Evolutionary conservation across 2,113 vertebrate species (phyloP).

Genomic region (Megaceryle torquata): DNA sequence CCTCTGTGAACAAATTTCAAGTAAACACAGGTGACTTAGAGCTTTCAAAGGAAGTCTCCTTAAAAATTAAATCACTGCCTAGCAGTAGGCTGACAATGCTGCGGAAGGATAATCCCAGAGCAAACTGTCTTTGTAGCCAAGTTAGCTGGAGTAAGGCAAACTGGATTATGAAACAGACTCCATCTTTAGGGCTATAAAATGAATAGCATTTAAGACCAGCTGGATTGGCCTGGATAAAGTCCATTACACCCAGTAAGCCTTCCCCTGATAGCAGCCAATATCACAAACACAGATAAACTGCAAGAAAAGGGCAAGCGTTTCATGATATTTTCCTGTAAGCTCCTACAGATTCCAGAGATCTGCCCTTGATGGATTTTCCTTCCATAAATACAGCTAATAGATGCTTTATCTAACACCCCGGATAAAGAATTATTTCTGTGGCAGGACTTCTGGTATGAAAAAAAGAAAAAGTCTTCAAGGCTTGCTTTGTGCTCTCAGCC

Average conservation of each 20-base stretch:
- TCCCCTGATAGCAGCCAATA: background rate
- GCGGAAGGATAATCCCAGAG: background rate
- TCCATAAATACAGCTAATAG: background rate
- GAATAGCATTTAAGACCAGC: background rate
- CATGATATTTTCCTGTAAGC: background rate
- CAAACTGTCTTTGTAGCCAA: background rate
- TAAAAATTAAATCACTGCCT: background rate
- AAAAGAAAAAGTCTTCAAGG: background rate
- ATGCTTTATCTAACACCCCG: background rate
- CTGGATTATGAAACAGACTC: background rate
- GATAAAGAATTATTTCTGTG: background rate
- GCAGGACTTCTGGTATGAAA: background rate
- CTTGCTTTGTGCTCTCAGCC: background rate
- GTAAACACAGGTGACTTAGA: fast-evolving
- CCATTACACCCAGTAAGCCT: background rate
- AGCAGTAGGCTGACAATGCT: background rate
- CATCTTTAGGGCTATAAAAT: background rate
- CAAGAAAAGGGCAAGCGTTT: background rate
- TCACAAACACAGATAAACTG: background rate
- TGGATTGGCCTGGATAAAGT: background rate
- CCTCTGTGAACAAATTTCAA: background rate
- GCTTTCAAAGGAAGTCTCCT: background rate
- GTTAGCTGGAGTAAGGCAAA: background rate
- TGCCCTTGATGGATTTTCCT: background rate
- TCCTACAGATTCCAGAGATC: background rate